Percentiles rank a stretch among this genome's conserved stretches.
phyloP scores from a whole-genome alignment of 1,140 invertebrate species.

The Pteromalus puparum region DNA sequence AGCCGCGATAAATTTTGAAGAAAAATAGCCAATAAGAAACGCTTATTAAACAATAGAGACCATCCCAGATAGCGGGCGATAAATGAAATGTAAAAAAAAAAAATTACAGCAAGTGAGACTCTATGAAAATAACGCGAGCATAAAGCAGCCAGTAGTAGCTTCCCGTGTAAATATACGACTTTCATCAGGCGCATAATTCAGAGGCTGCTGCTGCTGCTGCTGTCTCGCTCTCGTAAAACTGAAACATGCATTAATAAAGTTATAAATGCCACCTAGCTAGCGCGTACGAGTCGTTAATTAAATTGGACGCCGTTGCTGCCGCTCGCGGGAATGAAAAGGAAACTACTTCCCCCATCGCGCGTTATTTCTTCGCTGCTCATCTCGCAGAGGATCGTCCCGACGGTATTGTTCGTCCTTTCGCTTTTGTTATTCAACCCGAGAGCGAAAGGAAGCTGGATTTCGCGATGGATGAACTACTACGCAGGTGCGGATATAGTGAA shows the following conservation, averaged over 20 bases:
- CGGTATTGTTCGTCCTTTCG: constrained; percentile 39
- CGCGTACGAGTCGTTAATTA: constrained; percentile 56
- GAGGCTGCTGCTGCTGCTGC: not conserved
- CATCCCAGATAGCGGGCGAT: too few species aligned
- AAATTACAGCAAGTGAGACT: too few species aligned
- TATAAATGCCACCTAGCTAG: constrained; percentile 52
- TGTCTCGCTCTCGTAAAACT: constrained; percentile 29
- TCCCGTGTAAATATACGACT: constrained; percentile 29
- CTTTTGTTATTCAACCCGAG: constrained; percentile 20
- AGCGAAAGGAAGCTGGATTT: not conserved
- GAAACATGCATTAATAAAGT: constrained; percentile 56
- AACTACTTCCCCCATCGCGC: not conserved
- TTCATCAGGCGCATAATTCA: constrained; percentile 46
- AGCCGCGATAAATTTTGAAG: too few species aligned
- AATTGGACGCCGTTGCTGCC: constrained; percentile 45
- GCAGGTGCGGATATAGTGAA: too few species aligned
- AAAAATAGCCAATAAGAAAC: too few species aligned
- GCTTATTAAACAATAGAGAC: too few species aligned
- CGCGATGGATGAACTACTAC: not conserved
- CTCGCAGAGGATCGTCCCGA: not conserved
- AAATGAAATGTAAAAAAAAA: too few species aligned
- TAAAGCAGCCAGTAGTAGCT: not conserved
- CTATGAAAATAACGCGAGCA: not conserved
- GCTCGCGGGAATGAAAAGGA: constrained; percentile 25
- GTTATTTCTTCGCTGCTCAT: not conserved